Evolutionary conservation across 2,888 invertebrate genomes (phyloP).

Genomic region (Camponotus fellah): DNA sequence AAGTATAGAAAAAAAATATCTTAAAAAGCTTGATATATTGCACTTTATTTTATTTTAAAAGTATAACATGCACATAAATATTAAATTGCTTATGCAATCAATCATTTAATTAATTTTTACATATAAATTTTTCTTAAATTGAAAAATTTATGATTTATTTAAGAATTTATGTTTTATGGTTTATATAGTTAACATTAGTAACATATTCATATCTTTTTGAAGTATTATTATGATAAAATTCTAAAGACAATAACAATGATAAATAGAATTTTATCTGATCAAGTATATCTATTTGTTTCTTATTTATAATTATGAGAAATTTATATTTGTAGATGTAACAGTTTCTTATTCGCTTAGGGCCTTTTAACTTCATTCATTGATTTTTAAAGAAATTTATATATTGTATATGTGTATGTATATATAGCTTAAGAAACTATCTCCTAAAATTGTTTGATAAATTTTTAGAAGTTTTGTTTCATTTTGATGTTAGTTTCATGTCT

Average conservation of each 20-base stretch:
- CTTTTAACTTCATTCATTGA: background rate
- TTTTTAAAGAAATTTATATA: background rate
- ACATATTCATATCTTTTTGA: background rate
- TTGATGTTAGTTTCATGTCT: background rate
- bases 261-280: background rate
- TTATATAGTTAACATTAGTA: background rate
- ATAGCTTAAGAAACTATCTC: background rate
- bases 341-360: background rate
- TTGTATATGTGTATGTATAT: background rate
- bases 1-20: conserved; percentile 70
- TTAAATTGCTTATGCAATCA: background rate
- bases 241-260: background rate
- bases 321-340: background rate
- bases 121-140: background rate
- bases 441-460: background rate
- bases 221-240: conserved; percentile 1
- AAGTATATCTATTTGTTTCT: background rate
- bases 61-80: background rate
- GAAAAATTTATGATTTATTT: background rate
- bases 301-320: background rate
- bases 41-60: background rate
- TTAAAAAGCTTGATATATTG: conserved; percentile 7
- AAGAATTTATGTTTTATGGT: too few species aligned
- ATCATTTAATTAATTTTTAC: background rate
- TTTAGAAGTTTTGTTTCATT: background rate